Evolutionary conservation across 1,140 invertebrate genomes (phyloP).

Genomic region (Cydia amplana): DNA sequence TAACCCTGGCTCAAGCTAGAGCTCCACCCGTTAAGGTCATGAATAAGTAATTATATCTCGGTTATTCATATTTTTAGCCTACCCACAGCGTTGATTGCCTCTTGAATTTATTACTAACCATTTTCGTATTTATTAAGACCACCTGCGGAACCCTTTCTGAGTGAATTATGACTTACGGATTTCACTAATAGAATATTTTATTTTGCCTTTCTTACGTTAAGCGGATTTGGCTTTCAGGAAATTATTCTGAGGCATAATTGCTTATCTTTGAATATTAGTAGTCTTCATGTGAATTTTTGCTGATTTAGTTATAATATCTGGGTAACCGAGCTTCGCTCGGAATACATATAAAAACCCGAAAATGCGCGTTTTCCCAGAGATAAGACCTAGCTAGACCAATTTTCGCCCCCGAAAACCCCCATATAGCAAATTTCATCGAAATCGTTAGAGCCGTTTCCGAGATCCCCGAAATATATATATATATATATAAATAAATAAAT

Average conservation of each 20-base stretch:
- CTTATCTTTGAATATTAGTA: neutral
- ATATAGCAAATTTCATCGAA: too few relatives aligned
- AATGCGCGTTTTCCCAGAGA: too few relatives aligned
- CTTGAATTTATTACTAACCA: conserved; percentile 79
- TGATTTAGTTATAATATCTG: neutral
- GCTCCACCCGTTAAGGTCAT: conserved; percentile 56
- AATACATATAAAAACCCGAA: too few relatives aligned
- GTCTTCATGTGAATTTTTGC: neutral
- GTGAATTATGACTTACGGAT: conserved; percentile 74
- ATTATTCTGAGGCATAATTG: conserved; percentile 28
- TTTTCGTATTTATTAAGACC: conserved; percentile 79
- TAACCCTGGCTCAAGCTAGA: conserved; percentile 33
- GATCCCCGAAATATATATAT: too few relatives aligned
- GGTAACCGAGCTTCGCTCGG: too few relatives aligned
- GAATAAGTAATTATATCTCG: conserved; percentile 78
- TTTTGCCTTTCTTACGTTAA: conserved; percentile 59
- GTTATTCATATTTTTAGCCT: conserved; percentile 77
- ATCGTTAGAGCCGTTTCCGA: too few relatives aligned
- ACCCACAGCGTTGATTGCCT: conserved; percentile 76
- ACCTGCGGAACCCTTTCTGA: conserved; percentile 67
- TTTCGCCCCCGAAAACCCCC: too few relatives aligned
- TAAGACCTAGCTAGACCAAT: too few relatives aligned
- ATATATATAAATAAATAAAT: too few relatives aligned
- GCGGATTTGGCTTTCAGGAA: conserved; percentile 46
- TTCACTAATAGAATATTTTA: conserved; percentile 79